A percentile compares a stretch with the other conserved stretches of the same genome.
Evolutionary conservation across 2,113 vertebrate species (phyloP).

Genomic region (Triplophysa tibetana): DNA sequence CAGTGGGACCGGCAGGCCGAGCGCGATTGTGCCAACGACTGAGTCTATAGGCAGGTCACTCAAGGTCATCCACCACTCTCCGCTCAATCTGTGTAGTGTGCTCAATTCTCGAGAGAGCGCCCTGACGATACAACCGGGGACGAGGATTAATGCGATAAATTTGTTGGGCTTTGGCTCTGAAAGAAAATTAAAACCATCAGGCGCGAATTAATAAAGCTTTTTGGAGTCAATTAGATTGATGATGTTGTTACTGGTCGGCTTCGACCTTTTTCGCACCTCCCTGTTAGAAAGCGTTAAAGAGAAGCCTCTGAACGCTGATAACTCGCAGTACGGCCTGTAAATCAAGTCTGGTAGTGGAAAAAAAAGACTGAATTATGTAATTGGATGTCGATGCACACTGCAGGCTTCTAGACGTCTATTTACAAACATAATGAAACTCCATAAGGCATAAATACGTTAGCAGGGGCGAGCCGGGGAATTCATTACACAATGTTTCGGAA

Average conservation of each 20-base stretch:
- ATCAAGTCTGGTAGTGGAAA: conserved; percentile 12
- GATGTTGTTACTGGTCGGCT: conserved; percentile 21
- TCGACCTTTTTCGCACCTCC: conserved; percentile 40
- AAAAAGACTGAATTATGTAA: conserved; percentile 29
- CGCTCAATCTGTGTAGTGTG: not conserved
- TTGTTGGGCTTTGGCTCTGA: conserved; percentile 15
- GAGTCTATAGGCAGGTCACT: not conserved
- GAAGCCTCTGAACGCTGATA: not conserved
- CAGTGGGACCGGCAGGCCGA: not conserved
- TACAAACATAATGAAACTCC: conserved; percentile 24
- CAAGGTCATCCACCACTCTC: conserved; percentile 26
- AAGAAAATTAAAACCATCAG: conserved; percentile 32
- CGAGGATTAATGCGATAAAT: conserved; percentile 9
- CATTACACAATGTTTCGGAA: not conserved
- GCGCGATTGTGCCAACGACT: not conserved
- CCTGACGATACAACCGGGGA: not conserved
- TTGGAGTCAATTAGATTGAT: conserved; percentile 31
- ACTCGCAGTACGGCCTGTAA: not conserved
- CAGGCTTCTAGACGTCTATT: conserved; percentile 10
- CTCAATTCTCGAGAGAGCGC: conserved; percentile 5
- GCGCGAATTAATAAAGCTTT: conserved; percentile 37
- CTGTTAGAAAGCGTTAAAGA: conserved; percentile 17
- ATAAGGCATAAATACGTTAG: conserved; percentile 24
- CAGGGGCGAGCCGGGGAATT: not conserved
- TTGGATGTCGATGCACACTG: not conserved